Evolutionary conservation across 92 coral and sea anemone species (phyloP), one percentile per base, ranked within the genome.

Genomic region (Porites rus): DNA sequence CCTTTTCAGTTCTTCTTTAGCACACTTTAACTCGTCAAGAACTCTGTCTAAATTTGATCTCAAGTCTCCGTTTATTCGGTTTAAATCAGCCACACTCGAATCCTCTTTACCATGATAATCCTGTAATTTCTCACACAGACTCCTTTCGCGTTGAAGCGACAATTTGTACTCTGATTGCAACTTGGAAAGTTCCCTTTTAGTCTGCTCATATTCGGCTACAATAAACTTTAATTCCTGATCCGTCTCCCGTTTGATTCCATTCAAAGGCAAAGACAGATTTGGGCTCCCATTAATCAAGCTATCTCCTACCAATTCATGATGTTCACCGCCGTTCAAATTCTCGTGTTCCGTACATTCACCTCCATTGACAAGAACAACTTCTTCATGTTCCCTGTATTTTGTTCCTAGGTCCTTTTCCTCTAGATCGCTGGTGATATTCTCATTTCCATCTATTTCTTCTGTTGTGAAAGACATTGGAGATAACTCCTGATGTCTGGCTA

Each of bases 21-120:
- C 78, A 50, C 76, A 86, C 22, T 89, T 94, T 31, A 92, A 86
- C 25, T 97, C 97, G 69, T 92, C 94, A 1, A 95, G 80, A 19
- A 93, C 88, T 28, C 78, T 81, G 31, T 95, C 87, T 14, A 97
- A 85, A 83, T 95, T 94, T 51, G 86, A 92, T 74, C 94, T 81
- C 51, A 95, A 78, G 79, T 97, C 98, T 81, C 95, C 99, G 78
- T 97, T 97, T 38, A 92, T 83, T 58, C 89, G 86, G 81, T 91
- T 94, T 77, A 97, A 85, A 73, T 92, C 91, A 10, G 93, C 88
- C 22, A 92, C 86, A 80, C 91, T 93, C 25, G 83, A 80, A 59
- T 95, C 96, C 72, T 91, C 94, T 70, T 90, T 93, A 16, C 68
- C 77, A 51, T 95, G 94, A 82, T 81, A 77, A 65, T 79, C 87